phyloP scores from a whole-genome alignment of 2,113 vertebrate genomes.

The Aptenodytes patagonicus region DNA sequence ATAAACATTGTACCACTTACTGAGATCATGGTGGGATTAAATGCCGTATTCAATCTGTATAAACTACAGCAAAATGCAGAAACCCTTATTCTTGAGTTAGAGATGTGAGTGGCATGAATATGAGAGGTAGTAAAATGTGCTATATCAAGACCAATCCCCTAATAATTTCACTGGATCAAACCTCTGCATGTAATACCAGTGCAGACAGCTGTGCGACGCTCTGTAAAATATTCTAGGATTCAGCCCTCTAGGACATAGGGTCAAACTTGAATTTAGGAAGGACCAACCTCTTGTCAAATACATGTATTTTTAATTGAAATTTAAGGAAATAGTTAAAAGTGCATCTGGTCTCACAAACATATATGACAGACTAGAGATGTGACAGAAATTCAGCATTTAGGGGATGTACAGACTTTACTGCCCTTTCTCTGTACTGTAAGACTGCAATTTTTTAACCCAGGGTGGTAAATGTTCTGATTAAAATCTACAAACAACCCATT shows the following conservation, averaged over 20 bases:
- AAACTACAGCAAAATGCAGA: not conserved
- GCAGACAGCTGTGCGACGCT: not conserved
- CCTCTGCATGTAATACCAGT: not conserved
- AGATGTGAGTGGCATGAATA: not conserved
- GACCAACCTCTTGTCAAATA: not conserved
- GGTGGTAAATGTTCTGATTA: not conserved
- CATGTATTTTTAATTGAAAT: not conserved
- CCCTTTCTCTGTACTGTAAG: not conserved
- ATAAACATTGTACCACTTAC: not conserved
- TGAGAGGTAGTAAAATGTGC: not conserved
- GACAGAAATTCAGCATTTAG: not conserved
- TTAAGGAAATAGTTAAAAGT: not conserved
- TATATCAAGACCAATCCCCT: not conserved
- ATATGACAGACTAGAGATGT: not conserved
- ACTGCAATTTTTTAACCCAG: not conserved
- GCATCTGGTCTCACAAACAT: not conserved
- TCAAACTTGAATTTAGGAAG: not conserved
- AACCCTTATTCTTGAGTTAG: not conserved
- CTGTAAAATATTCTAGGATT: not conserved
- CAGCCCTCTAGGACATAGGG: not conserved
- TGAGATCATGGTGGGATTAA: not conserved
- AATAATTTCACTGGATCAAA: not conserved
- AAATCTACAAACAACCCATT: not conserved
- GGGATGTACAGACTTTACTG: not conserved
- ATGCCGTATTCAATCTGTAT: not conserved